Base-by-base conservation (phyloP, 1,140 invertebrate species). In the Leptopilina boulardi region DNA sequence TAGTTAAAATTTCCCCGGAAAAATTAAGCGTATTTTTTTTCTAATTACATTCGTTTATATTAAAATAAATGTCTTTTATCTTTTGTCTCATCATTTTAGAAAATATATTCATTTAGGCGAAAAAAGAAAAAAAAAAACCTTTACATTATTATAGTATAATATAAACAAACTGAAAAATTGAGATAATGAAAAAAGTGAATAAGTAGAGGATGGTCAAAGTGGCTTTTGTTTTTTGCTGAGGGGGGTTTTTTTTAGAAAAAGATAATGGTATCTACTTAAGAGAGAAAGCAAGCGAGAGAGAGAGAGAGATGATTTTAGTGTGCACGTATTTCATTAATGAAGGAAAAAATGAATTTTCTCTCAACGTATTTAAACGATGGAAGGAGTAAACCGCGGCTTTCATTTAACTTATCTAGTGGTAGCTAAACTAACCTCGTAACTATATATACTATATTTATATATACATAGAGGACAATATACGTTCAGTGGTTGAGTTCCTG, bases 331-430 rank as follows among this genome's bases (percentile, higher is more conserved):
- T 80, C 71, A 73, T 83, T 82, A 83, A 82, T 82, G 80, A 80
- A 81, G 75, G 54, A 47, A 79, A 74, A 86, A 82, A 78, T 83
- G 77, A 80, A 85, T 86, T 88, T 87, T 83, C 80, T 81, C 78
- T 77, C 73, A 80, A 75, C 82, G 83, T 85, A 88, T 88, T 88
- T 86, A 83, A 85, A 75, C 80, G 82, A 81, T 86, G 59, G 73
- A 82, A 78, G 77, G 78, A 77, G 77, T 71, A 78, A 83, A 81
- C 80, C 78, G 82, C 73, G 76, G 82, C 79, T 87, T 85, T 84
- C 81, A 87, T 87, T 84, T 85, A 86, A 87, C 78, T 86, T 86
- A 83, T 70, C 83, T 81, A 86, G 85, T 79, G 84, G 82, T 85
- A 84, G 82, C 83, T 80, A 85, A 86, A 85, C 82, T 85, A 81